Base-by-base conservation (phyloP, 2,888 invertebrate species). In the Odontothrips loti region DNA sequence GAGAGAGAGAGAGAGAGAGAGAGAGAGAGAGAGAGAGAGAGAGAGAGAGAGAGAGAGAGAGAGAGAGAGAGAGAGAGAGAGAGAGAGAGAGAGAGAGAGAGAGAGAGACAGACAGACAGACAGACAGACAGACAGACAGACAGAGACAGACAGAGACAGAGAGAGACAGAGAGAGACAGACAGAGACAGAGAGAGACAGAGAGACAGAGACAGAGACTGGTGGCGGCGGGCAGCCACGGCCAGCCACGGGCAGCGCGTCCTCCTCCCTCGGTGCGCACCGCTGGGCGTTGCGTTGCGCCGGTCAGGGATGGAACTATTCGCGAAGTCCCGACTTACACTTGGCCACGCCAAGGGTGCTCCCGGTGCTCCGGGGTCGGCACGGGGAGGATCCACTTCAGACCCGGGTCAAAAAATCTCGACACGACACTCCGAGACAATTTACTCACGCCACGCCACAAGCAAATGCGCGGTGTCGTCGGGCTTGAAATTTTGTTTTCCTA, bases 321-420 rank as follows among this genome's bases (percentile, higher is more conserved):
- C 58, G 23, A 80, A 47, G 29, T 51, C 34, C 51, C 68, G 68
- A 27, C 3, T 23, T 68, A 68, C 68, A 68, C 68, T 68, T 9
- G n/a, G n/a, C n/a, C n/a, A n/a, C n/a, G n/a, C n/a, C 9, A 17
- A 51, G 86, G 86, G 88, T 86, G 87, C 86, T 88, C 51, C 51
- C 9, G 15, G 51, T 17, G 51, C n/a, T n/a, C n/a, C n/a, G n/a
- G n/a, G n/a, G n/a, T n/a, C n/a, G n/a, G n/a, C n/a, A n/a, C n/a
- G n/a, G n/a, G n/a, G n/a, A n/a, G n/a, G n/a, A n/a, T n/a, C n/a
- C n/a, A n/a, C n/a, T n/a, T n/a, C n/a, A n/a, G n/a, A n/a, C n/a
- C n/a, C n/a, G n/a, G n/a, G n/a, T n/a, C n/a, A n/a, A n/a, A n/a
- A n/a, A n/a, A n/a, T n/a, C n/a, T n/a, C n/a, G n/a, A n/a, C n/a